Evolutionary conservation across 2,888 invertebrate genomes (phyloP), one percentile per base, ranked within the genome.

Genomic region (Drosophila borborema): DNA sequence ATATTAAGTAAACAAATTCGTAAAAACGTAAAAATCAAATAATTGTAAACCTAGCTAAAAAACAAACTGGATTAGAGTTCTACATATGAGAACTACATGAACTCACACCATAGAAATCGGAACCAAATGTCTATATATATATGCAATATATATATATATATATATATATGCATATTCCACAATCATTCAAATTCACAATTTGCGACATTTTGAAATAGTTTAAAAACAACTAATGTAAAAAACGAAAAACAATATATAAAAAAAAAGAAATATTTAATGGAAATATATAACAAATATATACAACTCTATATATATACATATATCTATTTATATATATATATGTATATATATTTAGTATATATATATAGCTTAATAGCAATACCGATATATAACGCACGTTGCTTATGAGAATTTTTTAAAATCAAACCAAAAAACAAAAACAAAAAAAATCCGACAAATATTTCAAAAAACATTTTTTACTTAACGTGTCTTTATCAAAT

Each of bases 401-500:
- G 86, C 86, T 86, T 86, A 86, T 86, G 89, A 86, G 68, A 86
- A 82, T 80, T 85, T 89, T 89, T 80, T 87, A 83, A 85, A 89
- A 89, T 81, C 89, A 82, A 74, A 69, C 69, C 59, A 36, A 38
- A 38, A 38, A 38, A 16, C 59, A 12, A 38, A 38, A 38, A 14
- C 12, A 6, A 40, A 65, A 59, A 80, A 40, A 48, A 59, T 46
- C 36, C 45, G 20, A 48, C 46, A 58, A 36, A 84, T 51, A 51
- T 51, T 54, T 54, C 16, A 77, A 81, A 80, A 78, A 72, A 67
- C 40, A 55, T 41, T 83, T 80, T 78, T 90, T 82, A 83, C 84
- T 86, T 83, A 86, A 86, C 79, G 89, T 89, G 90, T 90, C 90
- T 90, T 89, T 90, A 89, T 90, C 87, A 71, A 51, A 81, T 80